Percentiles rank a stretch among this genome's conserved stretches.
phyloP scores from a whole-genome alignment of 1,140 invertebrate genomes.

The Brachionus paranguensis region DNA sequence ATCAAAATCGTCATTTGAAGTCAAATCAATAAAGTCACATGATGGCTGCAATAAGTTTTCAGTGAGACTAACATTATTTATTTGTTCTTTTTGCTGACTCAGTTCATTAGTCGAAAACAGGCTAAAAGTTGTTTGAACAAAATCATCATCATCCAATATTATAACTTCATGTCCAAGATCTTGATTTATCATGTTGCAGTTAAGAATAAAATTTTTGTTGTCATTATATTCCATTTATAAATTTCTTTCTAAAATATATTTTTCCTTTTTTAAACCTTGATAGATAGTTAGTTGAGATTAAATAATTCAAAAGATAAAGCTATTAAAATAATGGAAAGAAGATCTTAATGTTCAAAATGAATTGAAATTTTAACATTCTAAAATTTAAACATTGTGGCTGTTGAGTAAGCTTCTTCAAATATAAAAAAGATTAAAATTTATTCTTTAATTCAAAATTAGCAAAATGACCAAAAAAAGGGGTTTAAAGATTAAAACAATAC shows the following conservation, averaged over 20 bases:
- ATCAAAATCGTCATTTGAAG: conserved; percentile 1
- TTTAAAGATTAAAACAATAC: too few species aligned
- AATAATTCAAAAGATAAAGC: too few species aligned
- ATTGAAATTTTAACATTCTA: too few species aligned
- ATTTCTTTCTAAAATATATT: not conserved
- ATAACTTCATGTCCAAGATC: not conserved
- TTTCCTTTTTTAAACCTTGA: not conserved
- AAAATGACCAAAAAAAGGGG: too few species aligned
- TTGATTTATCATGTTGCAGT: not conserved
- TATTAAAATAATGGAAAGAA: too few species aligned
- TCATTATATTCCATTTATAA: not conserved
- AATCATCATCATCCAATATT: conserved; percentile 17
- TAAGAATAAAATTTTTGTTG: not conserved
- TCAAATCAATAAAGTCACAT: not conserved
- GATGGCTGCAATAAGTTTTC: not conserved
- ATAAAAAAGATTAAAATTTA: too few species aligned
- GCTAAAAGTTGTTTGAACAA: conserved; percentile 9
- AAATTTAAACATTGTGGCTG: too few species aligned
- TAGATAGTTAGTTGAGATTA: too few species aligned
- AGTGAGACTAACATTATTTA: not conserved
- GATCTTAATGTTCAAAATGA: too few species aligned
- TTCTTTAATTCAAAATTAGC: too few species aligned
- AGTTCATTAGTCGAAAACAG: not conserved
- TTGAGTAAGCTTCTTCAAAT: too few species aligned
- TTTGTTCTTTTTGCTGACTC: not conserved